Evolutionary conservation across 2,113 vertebrate species (phyloP), one percentile per base, ranked within the genome.

Genomic region (Dolichotis patagonum): DNA sequence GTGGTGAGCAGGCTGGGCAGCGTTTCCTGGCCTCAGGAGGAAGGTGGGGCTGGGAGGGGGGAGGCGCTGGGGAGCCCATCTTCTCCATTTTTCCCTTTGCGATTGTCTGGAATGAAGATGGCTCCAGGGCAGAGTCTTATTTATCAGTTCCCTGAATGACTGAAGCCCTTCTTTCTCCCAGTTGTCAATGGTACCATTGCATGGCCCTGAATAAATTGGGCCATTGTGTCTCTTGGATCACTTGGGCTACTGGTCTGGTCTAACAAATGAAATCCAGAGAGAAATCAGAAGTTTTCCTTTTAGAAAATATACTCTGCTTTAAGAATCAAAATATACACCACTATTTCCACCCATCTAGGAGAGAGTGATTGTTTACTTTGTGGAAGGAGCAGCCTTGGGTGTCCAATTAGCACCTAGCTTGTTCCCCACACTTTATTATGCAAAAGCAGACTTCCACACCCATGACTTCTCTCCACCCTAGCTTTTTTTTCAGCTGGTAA

Each of bases 401-500:
- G 78, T 82, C 78, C 86, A 84, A 2, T 87, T 88, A 95, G 78
- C 78, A 69, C 1, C 0, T 20, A 56, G 58, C 26, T 80, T 63
- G 28, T 60, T 84, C 5, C 46, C 2, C 20, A 46, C 26, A 49
- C 32, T 85, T 52, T 41, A 17, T 13, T 77, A 28, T 41, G 1
- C 11, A 38, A 62, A 78, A 43, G 2, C 63, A 93, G 92, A 56
- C 19, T 28, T 22, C 32, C 14, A 9, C 0, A 24, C 49, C 60
- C 60, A 13, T 41, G 58, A 43, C 85, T 63, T 80, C 63, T 60
- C 73, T 77, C 77, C 60, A 67, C 49, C 65, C 71, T 46, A 11
- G 69, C 22, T 75, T 83, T 96, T 95, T 43, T 93, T 30, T 56
- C 41, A 28, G 86, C n/a, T 56, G 41, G 6, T 78, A n/a, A 86